These are phyloP conservation scores for Cantharis lateralis DNA, from an alignment of 2,888 invertebrate genomes.

Conservation along the genomic window DNA sequence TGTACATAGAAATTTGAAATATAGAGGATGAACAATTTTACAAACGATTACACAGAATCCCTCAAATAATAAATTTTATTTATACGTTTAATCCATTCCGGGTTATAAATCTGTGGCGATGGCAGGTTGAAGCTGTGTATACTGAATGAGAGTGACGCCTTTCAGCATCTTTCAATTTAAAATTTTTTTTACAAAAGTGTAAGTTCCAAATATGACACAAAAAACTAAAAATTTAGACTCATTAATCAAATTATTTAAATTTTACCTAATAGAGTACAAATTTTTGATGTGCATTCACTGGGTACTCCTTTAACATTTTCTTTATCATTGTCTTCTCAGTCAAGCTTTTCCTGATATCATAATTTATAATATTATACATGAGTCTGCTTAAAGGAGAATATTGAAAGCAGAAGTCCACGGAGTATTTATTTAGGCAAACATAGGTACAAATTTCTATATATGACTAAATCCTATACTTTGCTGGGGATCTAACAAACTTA, in stretches of 20 bases:
- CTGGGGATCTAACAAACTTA: too few relatives aligned
- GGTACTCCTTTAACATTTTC: too few relatives aligned
- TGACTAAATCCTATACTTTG: too few relatives aligned
- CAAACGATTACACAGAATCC: slow-evolving; percentile 16
- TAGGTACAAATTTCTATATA: too few relatives aligned
- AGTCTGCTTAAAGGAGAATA: too few relatives aligned
- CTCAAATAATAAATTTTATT: slow-evolving; percentile 17
- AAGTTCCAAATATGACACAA: background rate
- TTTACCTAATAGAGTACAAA: background rate
- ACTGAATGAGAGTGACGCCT: slow-evolving; percentile 2
- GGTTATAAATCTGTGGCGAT: slow-evolving; percentile 33
- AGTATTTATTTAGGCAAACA: too few relatives aligned
- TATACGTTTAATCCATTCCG: slow-evolving; percentile 29
- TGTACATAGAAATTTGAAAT: slow-evolving; percentile 17
- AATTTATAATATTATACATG: too few relatives aligned
- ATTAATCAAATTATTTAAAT: background rate
- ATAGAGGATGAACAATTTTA: slow-evolving; percentile 17
- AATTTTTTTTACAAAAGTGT: background rate
- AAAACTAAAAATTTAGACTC: background rate
- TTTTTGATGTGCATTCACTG: too few relatives aligned
- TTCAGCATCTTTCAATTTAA: background rate
- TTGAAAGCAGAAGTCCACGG: too few relatives aligned
- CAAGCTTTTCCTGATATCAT: too few relatives aligned
- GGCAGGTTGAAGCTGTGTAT: slow-evolving; percentile 26
- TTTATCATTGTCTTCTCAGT: too few relatives aligned